Conservation (phyloP, 2,797 vertebrate species). For the Nasua narica region DNA sequence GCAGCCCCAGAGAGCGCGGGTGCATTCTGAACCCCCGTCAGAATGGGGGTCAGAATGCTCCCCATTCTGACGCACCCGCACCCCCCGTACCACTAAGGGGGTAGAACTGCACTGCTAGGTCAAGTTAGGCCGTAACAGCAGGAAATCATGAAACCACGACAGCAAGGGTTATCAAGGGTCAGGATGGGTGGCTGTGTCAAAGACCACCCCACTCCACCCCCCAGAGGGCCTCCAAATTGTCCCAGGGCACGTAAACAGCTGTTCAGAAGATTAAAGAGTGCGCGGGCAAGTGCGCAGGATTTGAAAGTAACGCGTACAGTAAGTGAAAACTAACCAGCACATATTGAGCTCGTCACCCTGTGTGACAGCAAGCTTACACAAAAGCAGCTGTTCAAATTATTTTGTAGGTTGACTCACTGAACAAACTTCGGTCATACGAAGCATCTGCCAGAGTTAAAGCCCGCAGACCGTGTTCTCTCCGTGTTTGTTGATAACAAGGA, state of each 20-base stretch:
- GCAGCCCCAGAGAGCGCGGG: not conserved
- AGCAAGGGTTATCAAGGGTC: accelerated
- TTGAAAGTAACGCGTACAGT: not conserved
- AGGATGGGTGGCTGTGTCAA: not conserved
- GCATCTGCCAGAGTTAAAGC: not conserved
- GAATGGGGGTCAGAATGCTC: no score
- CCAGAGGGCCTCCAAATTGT: not conserved
- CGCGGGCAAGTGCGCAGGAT: not conserved
- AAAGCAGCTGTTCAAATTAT: not conserved
- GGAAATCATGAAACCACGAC: not conserved
- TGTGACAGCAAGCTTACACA: no score
- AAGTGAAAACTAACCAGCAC: not conserved
- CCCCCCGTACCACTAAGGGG: accelerated
- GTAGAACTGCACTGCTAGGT: accelerated
- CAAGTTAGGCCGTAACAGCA: no score
- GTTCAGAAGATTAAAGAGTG: not conserved
- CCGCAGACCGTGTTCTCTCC: not conserved
- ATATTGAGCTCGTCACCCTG: accelerated
- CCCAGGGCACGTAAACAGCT: not conserved
- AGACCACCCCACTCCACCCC: not conserved
- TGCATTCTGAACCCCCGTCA: no score
- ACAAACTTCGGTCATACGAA: not conserved
- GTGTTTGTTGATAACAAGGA: not conserved
- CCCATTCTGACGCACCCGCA: no score
- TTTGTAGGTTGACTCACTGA: not conserved